phyloP scores from a whole-genome alignment of 2,113 vertebrate genomes.

The Ictalurus punctatus region DNA sequence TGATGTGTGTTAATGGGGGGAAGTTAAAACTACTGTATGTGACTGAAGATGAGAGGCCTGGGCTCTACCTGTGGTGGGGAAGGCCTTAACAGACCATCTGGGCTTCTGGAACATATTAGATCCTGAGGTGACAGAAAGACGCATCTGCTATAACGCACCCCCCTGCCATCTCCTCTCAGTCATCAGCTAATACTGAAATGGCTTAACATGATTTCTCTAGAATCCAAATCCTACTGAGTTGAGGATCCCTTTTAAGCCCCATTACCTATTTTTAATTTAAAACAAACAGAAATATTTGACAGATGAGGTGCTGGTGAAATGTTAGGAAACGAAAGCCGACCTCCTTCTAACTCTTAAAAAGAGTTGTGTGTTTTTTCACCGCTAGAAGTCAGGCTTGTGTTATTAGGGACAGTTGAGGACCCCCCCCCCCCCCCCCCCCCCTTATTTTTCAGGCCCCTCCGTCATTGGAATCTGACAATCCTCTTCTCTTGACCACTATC shows the following conservation, averaged over 20 bases:
- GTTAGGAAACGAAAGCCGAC: background rate
- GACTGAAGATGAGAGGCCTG: conserved; percentile 45
- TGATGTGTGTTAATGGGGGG: conserved; percentile 55
- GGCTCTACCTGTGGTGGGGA: conserved; percentile 30
- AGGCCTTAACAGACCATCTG: conserved; percentile 24
- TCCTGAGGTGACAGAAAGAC: conserved; percentile 3
- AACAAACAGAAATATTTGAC: conserved; percentile 7
- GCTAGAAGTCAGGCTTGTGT: conserved; percentile 47
- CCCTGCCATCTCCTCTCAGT: conserved; percentile 14
- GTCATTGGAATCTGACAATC: conserved; percentile 33
- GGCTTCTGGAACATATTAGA: conserved; percentile 52
- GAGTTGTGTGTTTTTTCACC: background rate
- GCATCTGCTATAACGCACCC: conserved; percentile 8
- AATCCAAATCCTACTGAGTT: conserved; percentile 9
- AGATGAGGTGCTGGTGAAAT: conserved; percentile 17
- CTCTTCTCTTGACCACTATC: conserved; percentile 38
- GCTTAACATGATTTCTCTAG: conserved; percentile 19
- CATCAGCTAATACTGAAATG: background rate
- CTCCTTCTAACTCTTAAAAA: background rate
- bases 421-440: background rate
- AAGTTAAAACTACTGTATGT: conserved; percentile 44
- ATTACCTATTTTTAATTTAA: background rate
- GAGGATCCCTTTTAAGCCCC: background rate
- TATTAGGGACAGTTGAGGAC: background rate
- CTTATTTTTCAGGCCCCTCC: background rate